phyloP scores from a whole-genome alignment of 2,113 vertebrate genomes.

The Ondatra zibethicus region DNA sequence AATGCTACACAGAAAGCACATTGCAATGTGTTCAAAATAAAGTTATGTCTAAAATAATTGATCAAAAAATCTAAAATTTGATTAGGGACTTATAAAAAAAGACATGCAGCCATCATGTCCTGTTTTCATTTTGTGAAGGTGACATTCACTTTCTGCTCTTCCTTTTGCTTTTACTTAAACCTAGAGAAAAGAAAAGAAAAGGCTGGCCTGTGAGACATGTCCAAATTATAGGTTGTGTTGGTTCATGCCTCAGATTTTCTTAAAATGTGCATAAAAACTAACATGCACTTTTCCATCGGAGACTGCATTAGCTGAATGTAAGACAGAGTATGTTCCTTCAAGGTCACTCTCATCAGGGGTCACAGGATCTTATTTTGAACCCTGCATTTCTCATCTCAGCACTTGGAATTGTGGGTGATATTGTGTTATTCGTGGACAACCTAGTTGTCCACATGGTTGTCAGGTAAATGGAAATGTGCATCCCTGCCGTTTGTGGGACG shows the following conservation, averaged over 20 bases:
- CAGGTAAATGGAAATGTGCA: not conserved
- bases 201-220: not conserved
- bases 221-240: not conserved
- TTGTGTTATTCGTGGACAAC: not conserved
- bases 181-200: not conserved
- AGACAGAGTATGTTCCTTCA: conserved; percentile 70
- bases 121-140: not conserved
- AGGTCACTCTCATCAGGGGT: not conserved
- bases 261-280: conserved; percentile 64
- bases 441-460: not conserved
- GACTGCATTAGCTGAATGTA: conserved; percentile 65
- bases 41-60: conserved; percentile 3
- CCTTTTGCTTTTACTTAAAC: not conserved
- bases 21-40: conserved; percentile 25
- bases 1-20: conserved; percentile 4
- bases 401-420: not conserved
- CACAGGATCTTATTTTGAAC: not conserved
- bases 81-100: conserved; percentile 5
- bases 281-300: conserved; percentile 78
- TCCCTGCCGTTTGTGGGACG: not conserved
- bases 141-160: not conserved
- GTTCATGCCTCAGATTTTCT: not conserved
- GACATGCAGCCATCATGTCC: not conserved
- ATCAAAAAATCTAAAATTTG: conserved; percentile 27
- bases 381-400: not conserved